These are phyloP conservation scores for Hipposideros larvatus DNA, from an alignment of 2,797 vertebrate genomes.

Conservation along the genomic window DNA sequence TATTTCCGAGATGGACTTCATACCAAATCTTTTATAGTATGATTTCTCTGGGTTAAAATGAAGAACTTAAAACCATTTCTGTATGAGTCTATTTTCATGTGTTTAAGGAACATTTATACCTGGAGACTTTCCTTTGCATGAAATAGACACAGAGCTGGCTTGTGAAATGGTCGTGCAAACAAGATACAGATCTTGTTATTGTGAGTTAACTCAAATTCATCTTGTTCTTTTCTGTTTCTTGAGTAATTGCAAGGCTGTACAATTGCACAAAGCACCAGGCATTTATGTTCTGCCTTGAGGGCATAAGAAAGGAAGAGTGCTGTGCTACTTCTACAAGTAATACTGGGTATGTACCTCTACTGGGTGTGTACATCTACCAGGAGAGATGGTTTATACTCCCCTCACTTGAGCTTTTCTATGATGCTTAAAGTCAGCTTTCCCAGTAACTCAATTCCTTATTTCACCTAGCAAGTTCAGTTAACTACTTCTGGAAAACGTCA, in stretches of 20 bases:
- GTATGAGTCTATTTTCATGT: background rate
- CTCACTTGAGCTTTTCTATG: background rate
- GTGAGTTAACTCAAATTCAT: background rate
- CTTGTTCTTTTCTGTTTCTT: background rate
- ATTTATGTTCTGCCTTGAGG: background rate
- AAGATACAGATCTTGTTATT: background rate
- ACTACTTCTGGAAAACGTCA: background rate
- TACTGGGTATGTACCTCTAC: too few relatives aligned
- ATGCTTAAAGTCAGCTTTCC: slow-evolving; percentile 17
- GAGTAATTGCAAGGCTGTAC: background rate
- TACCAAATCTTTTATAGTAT: background rate
- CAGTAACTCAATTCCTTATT: background rate
- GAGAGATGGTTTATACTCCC: background rate
- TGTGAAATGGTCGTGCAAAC: background rate
- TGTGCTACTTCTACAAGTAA: background rate
- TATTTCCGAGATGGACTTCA: background rate
- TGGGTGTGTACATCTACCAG: background rate
- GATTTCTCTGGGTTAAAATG: background rate
- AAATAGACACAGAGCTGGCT: background rate
- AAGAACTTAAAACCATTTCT: background rate
- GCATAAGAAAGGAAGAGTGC: background rate
- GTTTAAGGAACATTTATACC: background rate
- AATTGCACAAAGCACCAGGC: background rate
- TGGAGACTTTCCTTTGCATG: background rate
- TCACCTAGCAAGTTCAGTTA: background rate